Evolutionary conservation across 1,140 invertebrate genomes (phyloP).

Genomic region (Hydropsyche tenuis): DNA sequence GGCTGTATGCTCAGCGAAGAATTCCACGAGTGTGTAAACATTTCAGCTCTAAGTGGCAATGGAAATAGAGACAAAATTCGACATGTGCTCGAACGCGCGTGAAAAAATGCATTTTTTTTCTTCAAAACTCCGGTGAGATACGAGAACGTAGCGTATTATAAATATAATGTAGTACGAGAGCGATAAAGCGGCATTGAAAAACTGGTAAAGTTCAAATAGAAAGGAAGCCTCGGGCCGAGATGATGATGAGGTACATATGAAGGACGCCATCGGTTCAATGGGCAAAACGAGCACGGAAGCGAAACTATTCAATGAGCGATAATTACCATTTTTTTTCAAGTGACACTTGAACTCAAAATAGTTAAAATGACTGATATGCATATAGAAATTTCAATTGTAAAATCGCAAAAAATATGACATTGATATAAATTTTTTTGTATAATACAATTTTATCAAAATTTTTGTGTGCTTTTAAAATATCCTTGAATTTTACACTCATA

Average conservation of each 20-base stretch:
- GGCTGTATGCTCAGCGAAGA: neutral
- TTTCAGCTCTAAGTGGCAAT: neutral
- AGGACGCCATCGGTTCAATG: constrained; percentile 23
- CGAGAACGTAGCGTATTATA: neutral
- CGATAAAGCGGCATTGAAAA: constrained; percentile 25
- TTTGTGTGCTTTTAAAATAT: no score
- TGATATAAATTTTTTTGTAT: no score
- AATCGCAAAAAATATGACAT: no score
- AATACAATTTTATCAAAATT: no score
- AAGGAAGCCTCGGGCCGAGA: constrained; percentile 20
- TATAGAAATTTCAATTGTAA: no score
- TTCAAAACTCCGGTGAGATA: neutral
- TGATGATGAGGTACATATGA: constrained; percentile 6
- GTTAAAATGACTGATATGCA: no score
- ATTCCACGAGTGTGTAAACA: no score
- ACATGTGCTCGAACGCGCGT: neutral
- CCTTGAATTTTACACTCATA: no score
- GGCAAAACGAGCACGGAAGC: constrained; percentile 29
- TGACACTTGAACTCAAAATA: constrained; percentile 22
- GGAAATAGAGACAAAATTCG: constrained; percentile 17
- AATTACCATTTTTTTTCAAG: constrained; percentile 10
- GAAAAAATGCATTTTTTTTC: neutral
- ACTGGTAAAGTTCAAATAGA: constrained; percentile 31
- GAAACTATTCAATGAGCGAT: neutral
- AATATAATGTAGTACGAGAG: constrained; percentile 8